Evolutionary conservation across 2,888 invertebrate species (phyloP).

Genomic region (Argynnis bischoffii): DNA sequence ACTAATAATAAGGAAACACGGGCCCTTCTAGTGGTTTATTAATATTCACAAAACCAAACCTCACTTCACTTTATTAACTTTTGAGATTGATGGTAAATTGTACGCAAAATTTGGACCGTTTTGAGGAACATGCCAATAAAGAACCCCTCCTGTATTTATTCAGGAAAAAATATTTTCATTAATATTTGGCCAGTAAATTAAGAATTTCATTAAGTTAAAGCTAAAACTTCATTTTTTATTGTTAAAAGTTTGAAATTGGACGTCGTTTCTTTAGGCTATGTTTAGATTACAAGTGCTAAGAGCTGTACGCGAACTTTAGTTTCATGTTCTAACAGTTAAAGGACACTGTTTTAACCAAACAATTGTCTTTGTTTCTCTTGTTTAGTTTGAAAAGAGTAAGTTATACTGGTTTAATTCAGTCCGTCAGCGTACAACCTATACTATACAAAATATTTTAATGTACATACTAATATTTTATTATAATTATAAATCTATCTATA

Average conservation of each 20-base stretch:
- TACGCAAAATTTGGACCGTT: not conserved
- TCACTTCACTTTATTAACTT: no score
- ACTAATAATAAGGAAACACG: no score
- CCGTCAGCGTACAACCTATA: no score
- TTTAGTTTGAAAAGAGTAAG: not conserved
- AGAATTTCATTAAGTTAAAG: constrained; percentile 13
- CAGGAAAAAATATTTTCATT: not conserved
- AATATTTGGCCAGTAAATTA: constrained; percentile 7
- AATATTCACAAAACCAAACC: no score
- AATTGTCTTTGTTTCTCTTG: not conserved
- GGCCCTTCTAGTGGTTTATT: no score
- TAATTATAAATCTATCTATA: no score
- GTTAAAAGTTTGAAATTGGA: constrained; percentile 1
- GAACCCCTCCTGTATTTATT: not conserved
- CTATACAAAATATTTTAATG: no score
- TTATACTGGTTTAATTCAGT: not conserved
- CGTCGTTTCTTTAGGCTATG: not conserved
- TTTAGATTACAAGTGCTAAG: not conserved
- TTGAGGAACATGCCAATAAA: constrained; percentile 1
- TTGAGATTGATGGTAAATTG: no score
- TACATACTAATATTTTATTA: no score
- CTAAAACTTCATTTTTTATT: constrained; percentile 8
- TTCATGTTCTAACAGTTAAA: not conserved
- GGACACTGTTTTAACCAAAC: constrained; percentile 8
- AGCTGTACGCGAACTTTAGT: not conserved